Evolutionary conservation across 1,140 invertebrate genomes (phyloP).

Genomic region (Stenopsyche tienmushanensis): DNA sequence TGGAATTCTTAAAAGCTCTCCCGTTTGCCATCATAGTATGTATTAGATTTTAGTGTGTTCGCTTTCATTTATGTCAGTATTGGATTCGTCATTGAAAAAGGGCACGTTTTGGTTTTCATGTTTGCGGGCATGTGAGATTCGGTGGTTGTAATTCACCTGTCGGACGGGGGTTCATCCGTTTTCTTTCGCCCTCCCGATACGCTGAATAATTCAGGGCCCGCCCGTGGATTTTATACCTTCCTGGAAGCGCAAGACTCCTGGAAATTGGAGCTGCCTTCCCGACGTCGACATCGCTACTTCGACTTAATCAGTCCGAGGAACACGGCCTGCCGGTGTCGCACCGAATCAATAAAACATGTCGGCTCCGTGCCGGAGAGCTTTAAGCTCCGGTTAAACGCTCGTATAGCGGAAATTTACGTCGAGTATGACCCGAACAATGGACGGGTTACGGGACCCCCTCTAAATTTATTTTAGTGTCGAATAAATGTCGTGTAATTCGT

Average conservation of each 20-base stretch:
- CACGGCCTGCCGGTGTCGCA: too few species aligned
- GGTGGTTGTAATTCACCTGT: slow-evolving; percentile 17
- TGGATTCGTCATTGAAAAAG: not conserved
- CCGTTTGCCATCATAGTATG: too few species aligned
- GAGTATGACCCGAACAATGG: too few species aligned
- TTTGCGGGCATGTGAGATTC: not conserved
- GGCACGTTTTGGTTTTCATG: not conserved
- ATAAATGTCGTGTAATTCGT: too few species aligned
- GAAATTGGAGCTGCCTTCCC: not conserved
- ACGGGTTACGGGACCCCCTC: too few species aligned
- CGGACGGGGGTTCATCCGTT: not conserved
- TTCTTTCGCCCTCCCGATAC: not conserved
- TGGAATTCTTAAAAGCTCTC: too few species aligned
- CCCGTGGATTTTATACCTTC: not conserved
- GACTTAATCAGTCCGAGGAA: not conserved
- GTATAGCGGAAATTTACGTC: too few species aligned
- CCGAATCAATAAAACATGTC: not conserved
- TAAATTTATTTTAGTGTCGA: too few species aligned
- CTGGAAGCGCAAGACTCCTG: not conserved
- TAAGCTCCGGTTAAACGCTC: too few species aligned
- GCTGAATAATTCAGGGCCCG: slow-evolving; percentile 13
- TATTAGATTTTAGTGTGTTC: too few species aligned
- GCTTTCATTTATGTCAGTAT: not conserved
- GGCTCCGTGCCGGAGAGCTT: not conserved
- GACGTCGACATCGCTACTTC: not conserved